phyloP scores from a whole-genome alignment of 2,797 vertebrate genomes.

The Pangasius djambal region DNA sequence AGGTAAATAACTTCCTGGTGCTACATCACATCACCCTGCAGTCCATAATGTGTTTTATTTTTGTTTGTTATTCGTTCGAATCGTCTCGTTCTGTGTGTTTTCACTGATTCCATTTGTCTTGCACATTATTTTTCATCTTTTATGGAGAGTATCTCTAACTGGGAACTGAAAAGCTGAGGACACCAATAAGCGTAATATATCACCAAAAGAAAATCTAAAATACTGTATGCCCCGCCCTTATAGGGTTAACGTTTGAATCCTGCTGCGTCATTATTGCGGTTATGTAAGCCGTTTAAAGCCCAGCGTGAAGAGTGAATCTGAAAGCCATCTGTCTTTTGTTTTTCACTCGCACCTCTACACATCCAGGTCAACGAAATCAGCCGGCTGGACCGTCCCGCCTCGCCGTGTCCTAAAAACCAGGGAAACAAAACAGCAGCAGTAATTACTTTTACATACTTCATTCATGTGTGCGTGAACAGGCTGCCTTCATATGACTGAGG shows the following conservation, averaged over 20 bases:
- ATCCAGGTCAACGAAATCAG: constrained; percentile 67
- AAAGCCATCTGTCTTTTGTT: constrained; percentile 32
- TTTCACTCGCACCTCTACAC: constrained; percentile 36
- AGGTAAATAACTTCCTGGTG: neutral
- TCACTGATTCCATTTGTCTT: neutral
- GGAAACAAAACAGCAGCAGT: constrained; percentile 2
- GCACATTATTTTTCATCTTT: neutral
- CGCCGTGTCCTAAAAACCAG: constrained; percentile 67
- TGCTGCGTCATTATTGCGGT: neutral
- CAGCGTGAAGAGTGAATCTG: constrained; percentile 18
- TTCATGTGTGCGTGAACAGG: neutral
- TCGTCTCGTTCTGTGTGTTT: neutral
- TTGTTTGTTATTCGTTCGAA: neutral
- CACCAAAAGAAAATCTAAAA: neutral
- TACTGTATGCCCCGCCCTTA: neutral
- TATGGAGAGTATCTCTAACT: neutral
- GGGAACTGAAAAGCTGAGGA: neutral
- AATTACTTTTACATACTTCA: constrained; percentile 8
- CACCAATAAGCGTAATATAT: neutral
- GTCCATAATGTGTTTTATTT: neutral
- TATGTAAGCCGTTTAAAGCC: constrained; percentile 6
- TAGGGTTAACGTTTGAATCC: neutral
- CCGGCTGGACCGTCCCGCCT: constrained; percentile 73
- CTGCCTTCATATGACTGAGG: neutral
- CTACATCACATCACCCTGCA: neutral